Conservation (phyloP, 2,113 vertebrate genomes). For the Campylomormyrus tamandua region DNA sequence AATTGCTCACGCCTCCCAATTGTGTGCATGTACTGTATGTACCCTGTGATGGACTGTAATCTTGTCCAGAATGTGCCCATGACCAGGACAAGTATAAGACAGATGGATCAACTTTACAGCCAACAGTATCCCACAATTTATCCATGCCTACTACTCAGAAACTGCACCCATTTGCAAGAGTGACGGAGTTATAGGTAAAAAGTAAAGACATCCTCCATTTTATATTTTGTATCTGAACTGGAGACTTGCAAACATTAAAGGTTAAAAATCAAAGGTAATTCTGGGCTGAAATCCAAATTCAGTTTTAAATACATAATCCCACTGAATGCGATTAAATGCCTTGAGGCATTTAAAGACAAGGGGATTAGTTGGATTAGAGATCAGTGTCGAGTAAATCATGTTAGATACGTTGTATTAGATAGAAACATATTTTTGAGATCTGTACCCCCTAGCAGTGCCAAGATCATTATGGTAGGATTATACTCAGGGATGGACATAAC, state of each 20-base stretch:
- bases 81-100: background rate
- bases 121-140: background rate
- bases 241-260: background rate
- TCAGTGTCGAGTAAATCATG: background rate
- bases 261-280: background rate
- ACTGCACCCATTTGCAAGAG: background rate
- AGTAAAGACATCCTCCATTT: background rate
- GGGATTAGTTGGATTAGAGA: background rate
- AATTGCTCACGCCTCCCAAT: background rate
- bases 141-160: background rate
- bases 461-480: background rate
- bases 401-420: slow-evolving; percentile 6
- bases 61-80: background rate
- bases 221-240: background rate
- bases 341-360: slow-evolving; percentile 3
- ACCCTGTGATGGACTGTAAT: background rate
- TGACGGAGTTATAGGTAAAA: background rate
- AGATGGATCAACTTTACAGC: background rate
- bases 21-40: background rate
- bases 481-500: too few species aligned
- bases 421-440: slow-evolving; percentile 1
- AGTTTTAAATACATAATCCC: slow-evolving; percentile 11
- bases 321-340: background rate
- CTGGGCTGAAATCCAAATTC: background rate
- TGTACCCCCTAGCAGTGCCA: background rate